phyloP scores from a whole-genome alignment of 2,797 vertebrate genomes.

The Prionace glauca region DNA sequence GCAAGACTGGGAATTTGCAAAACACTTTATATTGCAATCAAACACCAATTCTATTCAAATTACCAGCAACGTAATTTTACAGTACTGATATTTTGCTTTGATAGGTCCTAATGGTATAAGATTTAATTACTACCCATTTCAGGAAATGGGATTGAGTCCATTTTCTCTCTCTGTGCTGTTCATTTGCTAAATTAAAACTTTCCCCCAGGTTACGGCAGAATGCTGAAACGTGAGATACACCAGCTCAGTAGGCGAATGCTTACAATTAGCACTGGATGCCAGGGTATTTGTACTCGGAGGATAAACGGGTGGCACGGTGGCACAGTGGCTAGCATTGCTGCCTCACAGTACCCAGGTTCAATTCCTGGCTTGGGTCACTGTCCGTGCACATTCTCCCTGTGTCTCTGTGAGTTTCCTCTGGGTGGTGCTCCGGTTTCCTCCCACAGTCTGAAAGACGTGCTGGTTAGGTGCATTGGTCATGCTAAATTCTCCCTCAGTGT shows the following conservation, averaged over 20 bases:
- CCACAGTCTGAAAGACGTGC: no score
- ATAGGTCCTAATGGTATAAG: not conserved
- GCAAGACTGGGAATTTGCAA: slow-evolving; percentile 28
- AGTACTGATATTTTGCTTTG: not conserved
- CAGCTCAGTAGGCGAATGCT: not conserved
- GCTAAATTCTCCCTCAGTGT: no score
- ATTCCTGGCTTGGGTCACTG: no score
- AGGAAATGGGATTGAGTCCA: not conserved
- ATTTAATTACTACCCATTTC: not conserved
- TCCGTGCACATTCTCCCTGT: no score
- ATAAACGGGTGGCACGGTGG: no score
- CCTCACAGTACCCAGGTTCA: no score
- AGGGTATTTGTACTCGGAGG: not conserved
- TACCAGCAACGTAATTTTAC: not conserved
- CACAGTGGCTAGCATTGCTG: no score
- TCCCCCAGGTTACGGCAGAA: not conserved
- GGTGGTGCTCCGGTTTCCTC: no score
- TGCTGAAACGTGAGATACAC: not conserved
- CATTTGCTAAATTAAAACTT: not conserved
- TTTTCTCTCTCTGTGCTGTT: not conserved
- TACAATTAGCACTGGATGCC: no score
- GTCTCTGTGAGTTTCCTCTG: no score
- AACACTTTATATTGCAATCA: slow-evolving; percentile 4
- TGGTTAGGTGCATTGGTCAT: no score
- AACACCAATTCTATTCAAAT: not conserved